These are phyloP conservation scores for Teinopalpus imperialis DNA, from an alignment of 2,888 invertebrate genomes.

Conservation along the genomic window DNA sequence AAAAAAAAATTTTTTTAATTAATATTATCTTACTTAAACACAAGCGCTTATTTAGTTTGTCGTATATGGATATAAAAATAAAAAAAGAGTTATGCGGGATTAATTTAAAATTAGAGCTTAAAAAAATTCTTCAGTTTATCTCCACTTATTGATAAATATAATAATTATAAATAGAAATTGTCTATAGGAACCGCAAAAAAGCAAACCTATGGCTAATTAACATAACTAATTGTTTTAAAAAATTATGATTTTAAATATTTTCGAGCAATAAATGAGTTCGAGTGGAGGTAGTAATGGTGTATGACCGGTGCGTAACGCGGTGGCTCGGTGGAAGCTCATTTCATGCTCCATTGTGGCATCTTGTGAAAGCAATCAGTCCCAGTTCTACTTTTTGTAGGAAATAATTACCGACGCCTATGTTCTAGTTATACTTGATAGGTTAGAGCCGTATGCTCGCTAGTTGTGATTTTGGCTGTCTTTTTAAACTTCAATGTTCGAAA, in stretches of 20 bases:
- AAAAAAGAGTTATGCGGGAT: too few species aligned
- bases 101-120: too few species aligned
- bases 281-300: constrained; percentile 32
- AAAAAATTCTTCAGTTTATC: too few species aligned
- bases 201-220: too few species aligned
- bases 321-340: constrained; percentile 63
- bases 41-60: too few species aligned
- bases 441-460: constrained; percentile 21
- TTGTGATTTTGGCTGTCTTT: not conserved
- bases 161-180: too few species aligned
- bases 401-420: constrained; percentile 55
- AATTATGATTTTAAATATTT: not conserved
- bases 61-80: too few species aligned
- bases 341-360: constrained; percentile 69
- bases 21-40: too few species aligned
- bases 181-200: too few species aligned
- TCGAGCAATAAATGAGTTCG: constrained; percentile 25
- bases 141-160: too few species aligned
- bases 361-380: constrained; percentile 65
- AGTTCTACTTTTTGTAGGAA: constrained; percentile 47
- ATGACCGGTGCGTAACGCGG: constrained; percentile 66
- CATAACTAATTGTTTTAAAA: too few species aligned
- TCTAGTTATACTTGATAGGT: constrained; percentile 42
- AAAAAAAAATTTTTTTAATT: too few species aligned
- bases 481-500: constrained; percentile 4